These are phyloP conservation scores for Hermaeophaga mercurialis DNA, from an alignment of 2,888 invertebrate genomes.

Conservation along the genomic window DNA sequence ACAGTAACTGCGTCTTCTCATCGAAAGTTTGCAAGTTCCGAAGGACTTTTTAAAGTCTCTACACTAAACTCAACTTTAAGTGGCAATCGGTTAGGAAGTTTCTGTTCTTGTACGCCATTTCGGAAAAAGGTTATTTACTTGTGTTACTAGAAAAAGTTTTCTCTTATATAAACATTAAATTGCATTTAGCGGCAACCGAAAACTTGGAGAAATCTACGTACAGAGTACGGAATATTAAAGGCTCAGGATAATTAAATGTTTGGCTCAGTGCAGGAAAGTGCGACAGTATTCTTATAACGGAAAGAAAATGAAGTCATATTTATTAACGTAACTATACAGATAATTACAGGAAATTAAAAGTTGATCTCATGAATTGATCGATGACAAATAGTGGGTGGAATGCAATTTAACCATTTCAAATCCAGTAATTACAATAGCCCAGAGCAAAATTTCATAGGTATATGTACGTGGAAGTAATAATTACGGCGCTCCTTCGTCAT, in stretches of 20 bases:
- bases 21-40: slow-evolving; percentile 26
- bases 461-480: no score
- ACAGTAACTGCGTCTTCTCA: slow-evolving; percentile 25
- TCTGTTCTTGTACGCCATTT: slow-evolving; percentile 43
- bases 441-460: no score
- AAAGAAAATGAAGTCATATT: no score
- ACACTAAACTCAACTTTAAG: slow-evolving; percentile 55
- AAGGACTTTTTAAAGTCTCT: slow-evolving; percentile 43
- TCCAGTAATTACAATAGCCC: no score
- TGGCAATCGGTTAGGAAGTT: slow-evolving; percentile 50
- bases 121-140: slow-evolving; percentile 46
- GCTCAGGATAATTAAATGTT: slow-evolving; percentile 17
- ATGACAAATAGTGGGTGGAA: no score
- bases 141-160: slow-evolving; percentile 43
- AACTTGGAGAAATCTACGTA: slow-evolving; percentile 16
- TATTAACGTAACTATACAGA: no score
- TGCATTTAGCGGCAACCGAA: slow-evolving; percentile 13
- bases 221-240: slow-evolving; percentile 18
- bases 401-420: no score
- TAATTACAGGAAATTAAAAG: no score
- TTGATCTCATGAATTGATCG: no score
- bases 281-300: no score
- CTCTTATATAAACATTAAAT: slow-evolving; percentile 29
- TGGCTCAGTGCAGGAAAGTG: not conserved
- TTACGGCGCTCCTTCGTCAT: no score